Evolutionary conservation across 2,113 vertebrate species (phyloP).

Genomic region (Leucopsar rothschildi): DNA sequence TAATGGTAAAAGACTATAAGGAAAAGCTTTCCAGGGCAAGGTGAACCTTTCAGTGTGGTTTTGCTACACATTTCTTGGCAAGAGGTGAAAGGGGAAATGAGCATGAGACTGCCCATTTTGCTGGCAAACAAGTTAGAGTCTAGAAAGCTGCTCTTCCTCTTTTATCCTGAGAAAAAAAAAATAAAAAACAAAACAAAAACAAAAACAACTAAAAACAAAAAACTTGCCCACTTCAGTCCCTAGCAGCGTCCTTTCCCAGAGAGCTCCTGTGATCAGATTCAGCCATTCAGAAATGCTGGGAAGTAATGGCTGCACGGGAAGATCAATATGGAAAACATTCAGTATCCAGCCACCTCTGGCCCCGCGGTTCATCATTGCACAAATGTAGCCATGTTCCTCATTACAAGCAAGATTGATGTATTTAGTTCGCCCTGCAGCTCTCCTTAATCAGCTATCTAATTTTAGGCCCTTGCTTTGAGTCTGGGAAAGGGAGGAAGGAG

Average conservation of each 20-base stretch:
- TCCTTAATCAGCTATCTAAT: slow-evolving; percentile 51
- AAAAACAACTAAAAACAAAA: no score
- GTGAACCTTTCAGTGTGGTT: background rate
- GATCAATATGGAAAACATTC: background rate
- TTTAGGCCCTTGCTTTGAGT: background rate
- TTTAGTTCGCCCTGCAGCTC: background rate
- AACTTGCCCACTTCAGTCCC: background rate
- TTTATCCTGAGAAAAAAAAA: background rate
- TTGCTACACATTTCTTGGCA: background rate
- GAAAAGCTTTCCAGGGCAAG: background rate
- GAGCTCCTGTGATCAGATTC: background rate
- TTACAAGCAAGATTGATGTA: slow-evolving; percentile 9
- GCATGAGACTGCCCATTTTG: background rate
- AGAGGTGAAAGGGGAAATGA: background rate
- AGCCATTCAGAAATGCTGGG: background rate
- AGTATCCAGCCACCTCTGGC: background rate
- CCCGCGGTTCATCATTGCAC: background rate
- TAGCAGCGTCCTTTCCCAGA: background rate
- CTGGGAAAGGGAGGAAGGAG: background rate
- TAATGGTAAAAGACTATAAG: background rate
- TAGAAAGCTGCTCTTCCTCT: background rate
- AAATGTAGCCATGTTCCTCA: background rate
- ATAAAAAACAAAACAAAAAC: no score
- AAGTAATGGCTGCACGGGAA: background rate
- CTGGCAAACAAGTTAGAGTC: background rate